These are phyloP conservation scores for Hafferia zeledoni DNA, from an alignment of 2,797 vertebrate genomes.

Conservation along the genomic window DNA sequence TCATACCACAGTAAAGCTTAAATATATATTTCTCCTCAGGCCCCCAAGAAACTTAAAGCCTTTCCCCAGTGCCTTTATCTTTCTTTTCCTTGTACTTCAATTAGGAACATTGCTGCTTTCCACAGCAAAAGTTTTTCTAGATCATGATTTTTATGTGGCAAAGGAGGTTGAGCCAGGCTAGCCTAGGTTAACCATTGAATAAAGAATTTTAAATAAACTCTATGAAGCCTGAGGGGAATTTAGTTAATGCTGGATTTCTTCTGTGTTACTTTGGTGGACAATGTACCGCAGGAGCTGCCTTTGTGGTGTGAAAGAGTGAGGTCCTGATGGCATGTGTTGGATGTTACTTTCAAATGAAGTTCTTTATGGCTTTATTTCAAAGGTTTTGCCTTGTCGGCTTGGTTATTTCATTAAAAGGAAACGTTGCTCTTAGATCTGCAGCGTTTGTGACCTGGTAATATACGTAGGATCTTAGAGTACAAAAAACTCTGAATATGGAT, in stretches of 20 bases:
- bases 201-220: neutral
- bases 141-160: neutral
- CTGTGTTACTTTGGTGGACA: rapidly evolving
- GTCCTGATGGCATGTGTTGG: neutral
- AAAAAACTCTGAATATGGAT: too few relatives aligned
- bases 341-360: neutral
- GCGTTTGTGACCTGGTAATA: neutral
- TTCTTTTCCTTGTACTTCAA: neutral
- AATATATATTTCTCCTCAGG: neutral
- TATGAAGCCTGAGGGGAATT: neutral
- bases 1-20: conserved; percentile 9
- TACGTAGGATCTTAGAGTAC: too few relatives aligned
- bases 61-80: neutral
- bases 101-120: neutral
- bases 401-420: neutral
- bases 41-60: neutral
- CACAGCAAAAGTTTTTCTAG: neutral
- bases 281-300: rapidly evolving
- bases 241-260: neutral
- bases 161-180: neutral
- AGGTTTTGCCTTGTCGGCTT: neutral
- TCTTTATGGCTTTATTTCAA: neutral
- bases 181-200: neutral
- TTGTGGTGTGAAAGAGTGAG: neutral
- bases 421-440: rapidly evolving